phyloP scores from a whole-genome alignment of 2,888 invertebrate genomes.

The Cyclophora punctaria region DNA sequence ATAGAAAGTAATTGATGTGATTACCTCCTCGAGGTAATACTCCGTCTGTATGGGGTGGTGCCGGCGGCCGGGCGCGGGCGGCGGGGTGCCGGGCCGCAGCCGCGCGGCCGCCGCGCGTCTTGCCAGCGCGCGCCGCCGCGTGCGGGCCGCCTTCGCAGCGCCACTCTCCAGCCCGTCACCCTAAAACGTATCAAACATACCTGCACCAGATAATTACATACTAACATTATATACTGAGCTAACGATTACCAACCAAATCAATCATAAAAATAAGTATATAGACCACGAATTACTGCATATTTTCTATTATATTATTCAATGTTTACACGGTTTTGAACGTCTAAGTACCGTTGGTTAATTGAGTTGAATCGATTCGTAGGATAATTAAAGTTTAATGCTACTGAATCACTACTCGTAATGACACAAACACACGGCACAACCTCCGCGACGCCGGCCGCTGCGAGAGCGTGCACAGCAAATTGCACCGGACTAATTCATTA shows the following conservation, averaged over 20 bases:
- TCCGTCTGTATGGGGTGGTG: slow-evolving; percentile 95
- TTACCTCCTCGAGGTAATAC: slow-evolving; percentile 86
- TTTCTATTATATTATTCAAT: too few relatives aligned
- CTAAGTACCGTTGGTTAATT: not conserved
- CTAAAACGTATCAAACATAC: slow-evolving; percentile 22
- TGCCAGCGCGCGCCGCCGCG: slow-evolving; percentile 80
- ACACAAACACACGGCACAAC: not conserved
- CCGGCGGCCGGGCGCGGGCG: slow-evolving; percentile 86
- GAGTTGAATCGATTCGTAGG: not conserved
- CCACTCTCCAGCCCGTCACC: slow-evolving; percentile 61
- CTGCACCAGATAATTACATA: too few relatives aligned
- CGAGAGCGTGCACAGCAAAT: not conserved
- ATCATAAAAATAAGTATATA: too few relatives aligned
- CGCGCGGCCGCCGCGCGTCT: slow-evolving; percentile 84
- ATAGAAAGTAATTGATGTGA: too few relatives aligned
- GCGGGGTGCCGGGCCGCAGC: slow-evolving; percentile 80
- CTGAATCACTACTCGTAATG: not conserved
- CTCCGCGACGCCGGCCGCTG: not conserved
- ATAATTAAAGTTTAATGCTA: not conserved
- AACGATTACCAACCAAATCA: too few relatives aligned
- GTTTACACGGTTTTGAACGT: too few relatives aligned
- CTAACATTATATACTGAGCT: too few relatives aligned
- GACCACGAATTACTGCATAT: too few relatives aligned
- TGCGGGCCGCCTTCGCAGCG: slow-evolving; percentile 58
- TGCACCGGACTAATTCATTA: not conserved